These are phyloP conservation scores for Octodon degus DNA, from an alignment of 2,113 vertebrate genomes.

Conservation along the genomic window DNA sequence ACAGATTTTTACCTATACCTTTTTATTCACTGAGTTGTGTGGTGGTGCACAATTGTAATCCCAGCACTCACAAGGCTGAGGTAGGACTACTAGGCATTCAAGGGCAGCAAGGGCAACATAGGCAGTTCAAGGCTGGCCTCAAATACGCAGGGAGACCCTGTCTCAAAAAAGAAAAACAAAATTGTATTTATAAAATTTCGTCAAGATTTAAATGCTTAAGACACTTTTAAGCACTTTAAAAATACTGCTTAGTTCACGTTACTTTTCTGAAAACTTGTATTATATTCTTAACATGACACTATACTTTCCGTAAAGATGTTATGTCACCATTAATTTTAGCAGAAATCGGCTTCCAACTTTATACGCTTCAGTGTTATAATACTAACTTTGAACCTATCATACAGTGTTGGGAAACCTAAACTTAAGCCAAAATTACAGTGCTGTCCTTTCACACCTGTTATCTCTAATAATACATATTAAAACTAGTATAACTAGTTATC, in stretches of 20 bases:
- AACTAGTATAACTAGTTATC: not conserved
- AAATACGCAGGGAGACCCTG: not conserved
- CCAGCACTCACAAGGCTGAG: not conserved
- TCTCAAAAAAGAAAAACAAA: not conserved
- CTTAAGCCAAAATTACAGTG: not conserved
- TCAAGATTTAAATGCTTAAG: not conserved
- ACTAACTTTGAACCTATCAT: not conserved
- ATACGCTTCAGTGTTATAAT: not conserved
- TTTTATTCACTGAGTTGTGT: not conserved
- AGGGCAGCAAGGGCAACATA: not conserved
- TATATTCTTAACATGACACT: slow-evolving; percentile 14
- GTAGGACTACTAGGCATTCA: not conserved
- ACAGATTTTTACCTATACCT: not conserved
- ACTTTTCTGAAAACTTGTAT: slow-evolving; percentile 23
- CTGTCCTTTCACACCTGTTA: not conserved
- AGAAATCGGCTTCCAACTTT: slow-evolving; percentile 7
- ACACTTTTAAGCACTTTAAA: slow-evolving; percentile 1
- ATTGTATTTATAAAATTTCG: not conserved
- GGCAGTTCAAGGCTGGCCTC: not conserved
- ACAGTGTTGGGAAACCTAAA: slow-evolving; percentile 5
- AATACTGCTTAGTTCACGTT: not conserved
- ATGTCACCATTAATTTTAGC: slow-evolving; percentile 23
- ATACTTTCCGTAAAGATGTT: slow-evolving; percentile 2
- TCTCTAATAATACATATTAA: not conserved
- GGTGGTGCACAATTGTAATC: not conserved